These are phyloP conservation scores for Phalloptychus januarius DNA, from an alignment of 2,797 vertebrate species.

Conservation along the genomic window DNA sequence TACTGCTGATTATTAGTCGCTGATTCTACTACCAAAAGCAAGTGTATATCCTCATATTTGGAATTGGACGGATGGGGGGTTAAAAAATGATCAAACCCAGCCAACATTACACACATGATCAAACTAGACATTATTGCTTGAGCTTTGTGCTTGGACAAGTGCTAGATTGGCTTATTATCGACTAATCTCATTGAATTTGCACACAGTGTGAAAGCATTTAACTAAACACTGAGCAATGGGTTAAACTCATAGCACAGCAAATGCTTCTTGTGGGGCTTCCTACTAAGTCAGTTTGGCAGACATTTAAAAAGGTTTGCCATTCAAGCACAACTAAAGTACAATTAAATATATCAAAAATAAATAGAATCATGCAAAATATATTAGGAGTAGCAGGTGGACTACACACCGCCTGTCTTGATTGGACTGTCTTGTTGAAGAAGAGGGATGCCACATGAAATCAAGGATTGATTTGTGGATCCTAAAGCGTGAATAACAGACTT, in stretches of 20 bases:
- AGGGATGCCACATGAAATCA: slow-evolving; percentile 46
- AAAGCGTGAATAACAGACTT: slow-evolving; percentile 52
- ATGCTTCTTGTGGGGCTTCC: slow-evolving; percentile 37
- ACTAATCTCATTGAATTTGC: slow-evolving; percentile 48
- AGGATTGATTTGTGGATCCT: slow-evolving; percentile 53
- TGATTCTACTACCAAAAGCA: slow-evolving; percentile 43
- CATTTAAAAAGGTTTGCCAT: slow-evolving; percentile 34
- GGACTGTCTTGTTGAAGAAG: slow-evolving; percentile 43
- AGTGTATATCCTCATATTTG: slow-evolving; percentile 54
- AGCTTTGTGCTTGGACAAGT: slow-evolving; percentile 77
- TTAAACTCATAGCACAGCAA: slow-evolving; percentile 42
- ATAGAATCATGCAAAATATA: slow-evolving; percentile 79
- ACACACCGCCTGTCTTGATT: slow-evolving; percentile 57
- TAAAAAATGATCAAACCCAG: slow-evolving; percentile 33
- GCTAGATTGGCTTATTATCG: slow-evolving; percentile 64
- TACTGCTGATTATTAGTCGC: slow-evolving; percentile 53
- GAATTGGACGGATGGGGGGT: slow-evolving; percentile 52
- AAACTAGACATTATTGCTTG: slow-evolving; percentile 75
- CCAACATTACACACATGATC: slow-evolving; percentile 43
- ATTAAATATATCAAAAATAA: slow-evolving; percentile 81
- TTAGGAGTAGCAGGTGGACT: slow-evolving; percentile 64
- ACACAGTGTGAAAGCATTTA: slow-evolving; percentile 47
- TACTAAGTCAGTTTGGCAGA: slow-evolving; percentile 42
- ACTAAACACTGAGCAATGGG: slow-evolving; percentile 35
- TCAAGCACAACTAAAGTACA: slow-evolving; percentile 69